These are phyloP conservation scores for Crenuchus spilurus DNA, from an alignment of 2,797 vertebrate genomes.

Conservation along the genomic window DNA sequence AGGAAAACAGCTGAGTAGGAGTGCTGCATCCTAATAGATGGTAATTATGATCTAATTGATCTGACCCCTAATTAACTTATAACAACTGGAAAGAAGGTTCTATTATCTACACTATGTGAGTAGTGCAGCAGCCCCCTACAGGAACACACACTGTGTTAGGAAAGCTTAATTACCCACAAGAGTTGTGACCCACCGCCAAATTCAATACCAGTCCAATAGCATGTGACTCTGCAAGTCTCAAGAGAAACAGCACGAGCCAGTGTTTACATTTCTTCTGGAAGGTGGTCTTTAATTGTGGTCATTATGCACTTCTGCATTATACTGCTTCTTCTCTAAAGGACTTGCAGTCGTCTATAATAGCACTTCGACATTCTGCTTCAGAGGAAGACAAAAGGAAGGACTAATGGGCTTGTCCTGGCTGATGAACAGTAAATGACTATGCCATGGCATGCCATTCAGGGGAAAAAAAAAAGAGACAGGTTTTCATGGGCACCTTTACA, in stretches of 20 bases:
- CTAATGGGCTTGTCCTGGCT: neutral
- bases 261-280: constrained; percentile 20
- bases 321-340: neutral
- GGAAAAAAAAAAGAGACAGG: neutral
- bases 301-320: neutral
- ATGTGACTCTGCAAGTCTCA: constrained; percentile 25
- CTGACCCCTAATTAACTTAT: constrained; percentile 48
- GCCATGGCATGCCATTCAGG: neutral
- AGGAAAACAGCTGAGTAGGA: constrained; percentile 15
- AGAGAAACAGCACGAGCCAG: constrained; percentile 1
- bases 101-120: constrained; percentile 21
- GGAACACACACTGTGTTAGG: constrained; percentile 17
- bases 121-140: neutral
- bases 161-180: constrained; percentile 37
- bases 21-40: constrained; percentile 10
- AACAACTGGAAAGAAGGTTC: constrained; percentile 33
- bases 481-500: constrained; percentile 22
- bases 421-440: neutral
- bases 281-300: constrained; percentile 10
- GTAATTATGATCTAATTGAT: constrained; percentile 47
- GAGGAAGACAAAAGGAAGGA: neutral
- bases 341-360: too few species aligned
- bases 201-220: constrained; percentile 35
- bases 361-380: neutral
- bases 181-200: constrained; percentile 42